Base-by-base conservation (phyloP, 2,888 invertebrate species). In the Acleris sparsana region DNA sequence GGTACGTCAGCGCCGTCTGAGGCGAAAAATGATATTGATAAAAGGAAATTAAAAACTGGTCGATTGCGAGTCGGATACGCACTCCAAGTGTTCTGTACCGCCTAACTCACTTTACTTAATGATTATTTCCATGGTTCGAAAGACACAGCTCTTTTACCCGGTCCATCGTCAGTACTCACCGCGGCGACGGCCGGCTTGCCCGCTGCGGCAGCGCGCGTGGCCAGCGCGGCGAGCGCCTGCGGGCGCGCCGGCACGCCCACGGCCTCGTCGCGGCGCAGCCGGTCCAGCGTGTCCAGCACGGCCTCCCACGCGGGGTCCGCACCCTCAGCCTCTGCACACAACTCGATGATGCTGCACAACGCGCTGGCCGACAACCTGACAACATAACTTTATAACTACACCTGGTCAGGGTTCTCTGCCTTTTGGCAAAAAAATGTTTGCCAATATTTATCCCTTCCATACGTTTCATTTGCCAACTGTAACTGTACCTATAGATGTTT, bases 301-400 rank as follows among this genome's bases (percentile, higher is more conserved):
- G 69, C 72, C 20, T 79, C 80, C 92, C 92, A 92, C 6, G 69
- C 62, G 0, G 80, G 75, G 52, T 83, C 86, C 0, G 77, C 62
- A 17, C 75, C 77, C 69, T 83, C 86, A 11, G 69, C 49, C 72
- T 86, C 85, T 0, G 88, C 79, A 70, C 89, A 90, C 46, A 92
- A 73, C 69, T 82, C 79, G 17, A 88, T 81, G 70, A 90, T 87
- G 74, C 87, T 85, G 48, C 84, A 74, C 2, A 91, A 68, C 0
- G 88, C 87, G 18, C 80, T 74, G 3, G 92, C 91, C 69, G 92
- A 90, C 60, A 92, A 71, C 63, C 91, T 92, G 75, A 33, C 33
- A 33, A 0, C 9, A 9, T 2, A 9, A 33, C 9, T 7, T 33
- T 33, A 7, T 7, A 22, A 22, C 22, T 22, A 22, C 22, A 22